Evolutionary conservation across 1,140 invertebrate species (phyloP).

Genomic region (Pogonomyrmex californicus): DNA sequence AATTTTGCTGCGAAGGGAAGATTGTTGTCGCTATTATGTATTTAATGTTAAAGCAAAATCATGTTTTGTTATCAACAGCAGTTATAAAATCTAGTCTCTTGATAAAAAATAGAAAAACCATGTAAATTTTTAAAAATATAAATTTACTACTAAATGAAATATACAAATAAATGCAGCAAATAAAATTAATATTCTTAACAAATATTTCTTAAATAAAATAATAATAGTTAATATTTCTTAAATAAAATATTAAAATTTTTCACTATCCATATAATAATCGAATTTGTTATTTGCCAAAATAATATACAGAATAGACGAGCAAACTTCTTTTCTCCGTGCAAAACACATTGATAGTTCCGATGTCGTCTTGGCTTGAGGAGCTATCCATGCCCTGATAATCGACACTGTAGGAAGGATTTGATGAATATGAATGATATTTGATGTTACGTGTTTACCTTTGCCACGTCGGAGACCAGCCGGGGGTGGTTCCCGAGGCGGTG

Average conservation of each 20-base stretch:
- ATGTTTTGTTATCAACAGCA: conserved; percentile 11
- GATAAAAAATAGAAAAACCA: conserved; percentile 4
- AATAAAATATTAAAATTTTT: neutral
- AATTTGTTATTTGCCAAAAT: neutral
- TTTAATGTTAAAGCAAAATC: neutral
- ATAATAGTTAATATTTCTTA: no score
- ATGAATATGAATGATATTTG: conserved; percentile 26
- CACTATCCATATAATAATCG: neutral
- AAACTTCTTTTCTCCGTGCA: conserved; percentile 38
- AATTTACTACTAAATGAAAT: neutral
- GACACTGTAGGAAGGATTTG: conserved; percentile 23
- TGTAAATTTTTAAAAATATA: neutral
- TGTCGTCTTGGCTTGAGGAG: conserved; percentile 67
- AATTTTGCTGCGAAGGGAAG: neutral
- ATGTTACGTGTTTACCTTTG: conserved; percentile 82
- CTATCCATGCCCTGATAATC: conserved; percentile 43
- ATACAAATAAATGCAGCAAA: conserved; percentile 9
- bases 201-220: neutral
- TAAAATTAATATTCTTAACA: neutral
- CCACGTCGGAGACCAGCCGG: conserved; percentile 82
- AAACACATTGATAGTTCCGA: conserved; percentile 7
- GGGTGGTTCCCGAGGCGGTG: conserved; percentile 90
- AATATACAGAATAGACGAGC: neutral
- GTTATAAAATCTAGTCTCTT: neutral
- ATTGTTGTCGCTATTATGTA: neutral